Evolutionary conservation across 2,888 invertebrate genomes (phyloP), one percentile per base, ranked within the genome.

Genomic region (Himalopsyche japonica): DNA sequence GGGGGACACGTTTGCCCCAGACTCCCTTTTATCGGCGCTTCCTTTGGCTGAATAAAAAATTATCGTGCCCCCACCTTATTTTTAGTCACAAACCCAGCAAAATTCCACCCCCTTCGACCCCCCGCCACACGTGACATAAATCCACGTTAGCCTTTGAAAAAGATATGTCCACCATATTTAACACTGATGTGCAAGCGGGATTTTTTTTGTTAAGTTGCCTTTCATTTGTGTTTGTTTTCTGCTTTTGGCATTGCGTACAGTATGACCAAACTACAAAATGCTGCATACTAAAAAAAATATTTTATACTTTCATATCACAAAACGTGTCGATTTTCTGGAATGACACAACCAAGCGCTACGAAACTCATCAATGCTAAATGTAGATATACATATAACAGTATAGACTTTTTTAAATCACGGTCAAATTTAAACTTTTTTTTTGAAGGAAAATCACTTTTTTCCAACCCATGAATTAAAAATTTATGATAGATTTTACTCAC

Each of bases 121-220:
- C 49, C 76, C 79, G 43, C 79, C 57, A 76, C 86, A 84, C 82
- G 84, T 84, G 84, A 82, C 84, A 86, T 86, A 86, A 86, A 86
- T 86, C 86, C 84, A 85, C 85, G 85, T 85, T 86, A 86, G 85
- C 86, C 85, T 81, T 82, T 82, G 86, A 86, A 86, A 86, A 86
- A 86, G 86, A 86, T 86, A 86, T 86, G 86, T 86, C 86, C 86
- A 83, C 85, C 84, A 85, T 86, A 86, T 86, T 86, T 86, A 86
- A 86, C 86, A 86, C 85, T 86, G 86, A 86, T 86, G 86, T 83
- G 86, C 85, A 85, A 85, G 86, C 86, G 57, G 57, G 81, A 82
- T 12, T 85, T 86, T 83, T 85, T 82, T 82, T 84, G 81, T 83
- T 37, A 81, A 81, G 24, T 82, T 27, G 43, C 77, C 83, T 83